Base-by-base conservation (phyloP, 2,888 invertebrate genomes). In the Lycocerus yunnanus region DNA sequence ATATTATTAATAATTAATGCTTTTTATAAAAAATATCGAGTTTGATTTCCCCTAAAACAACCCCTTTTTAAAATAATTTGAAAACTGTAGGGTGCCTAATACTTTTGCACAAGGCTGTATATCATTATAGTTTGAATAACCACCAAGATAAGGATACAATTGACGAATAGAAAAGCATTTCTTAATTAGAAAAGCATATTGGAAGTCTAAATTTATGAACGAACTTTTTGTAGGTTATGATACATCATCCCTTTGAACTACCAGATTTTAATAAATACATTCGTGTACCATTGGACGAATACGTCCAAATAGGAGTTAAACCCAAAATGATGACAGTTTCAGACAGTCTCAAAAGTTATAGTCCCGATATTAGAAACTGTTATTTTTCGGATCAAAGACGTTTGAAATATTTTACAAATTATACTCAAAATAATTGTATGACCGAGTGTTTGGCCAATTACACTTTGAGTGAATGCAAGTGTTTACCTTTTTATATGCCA, bases 321-420 rank as follows among this genome's bases (percentile, higher is more conserved):
- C 93, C 93, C 3, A 91, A 91, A 82, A 92, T 93, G 88, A 93
- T 93, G 85, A 92, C 91, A 2, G 93, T 93, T 1, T 92, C 92
- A 0, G 89, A 90, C 66, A 91, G 91, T 13, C 87, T 93, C 0
- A 89, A 88, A 80, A 88, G 90, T 69, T 93, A 93, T 78, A 88
- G 89, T 69, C 91, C 93, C 0, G 84, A 88, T 60, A 90, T 91
- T 65, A 90, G 93, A 5, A 91, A 91, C 83, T 93, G 93, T 81
- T 93, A 89, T 84, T 93, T 92, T 83, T 90, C 91, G 76, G 86
- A 85, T 66, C 93, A 93, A 82, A 89, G 91, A 15, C 88, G 90
- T 78, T 87, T 93, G 67, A 88, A 87, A 68, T 93, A 89, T 83
- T 93, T 91, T 83, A 90, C 90, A 84, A 88, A 91, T 58, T 93